Evolutionary conservation across 92 coral and sea anemone species (phyloP), one percentile per base, ranked within the genome.

Genomic region (Bergia puertoricense): DNA sequence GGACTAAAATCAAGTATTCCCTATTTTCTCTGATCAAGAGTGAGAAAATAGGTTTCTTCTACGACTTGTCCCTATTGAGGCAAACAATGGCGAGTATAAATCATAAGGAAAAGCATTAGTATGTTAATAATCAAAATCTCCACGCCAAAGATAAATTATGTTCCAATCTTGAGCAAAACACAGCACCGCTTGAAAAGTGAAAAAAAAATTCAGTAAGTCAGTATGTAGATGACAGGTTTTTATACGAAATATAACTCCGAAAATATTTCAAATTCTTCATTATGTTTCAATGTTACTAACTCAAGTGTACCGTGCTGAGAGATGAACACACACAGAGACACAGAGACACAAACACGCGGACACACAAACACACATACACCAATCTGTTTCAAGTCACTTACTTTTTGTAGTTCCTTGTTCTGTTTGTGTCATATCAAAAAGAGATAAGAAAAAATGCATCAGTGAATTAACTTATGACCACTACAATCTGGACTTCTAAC

Each of bases 381-480:
- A 11, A 76, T 3, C 16, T 42, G 42, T 0, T 72, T 36, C 37
- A 40, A 42, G 62, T 50, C 23, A 83, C 87, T 84, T 84, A 84
- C 87, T 71, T 84, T 84, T 84, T 44, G 87, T 71, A 2, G 87
- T 84, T 46, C 87, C 87, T 71, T 84, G 87, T 48, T 84, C 87
- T 84, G 78, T 14, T 41, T 45, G 85, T n/a, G 45, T 36, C 56
- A 83, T 6, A 38, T 43, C 76, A 6, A 10, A 67, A 41, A 48
- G 46, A 67, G 5, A 45, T n/a, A 13, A 20, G 79, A 80, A 79
- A 79, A 30, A 72, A 16, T 15, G 56, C 7, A 57, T 74, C 75
- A 81, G 86, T 40, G 8, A 56, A 16, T 36, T n/a, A 69, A 69
- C 39, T 69, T 15, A 3, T 11, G 59, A 1, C 14, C 18, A 54